Conservation (phyloP, 2,797 vertebrate species). For the Dicrostonyx torquatus region DNA sequence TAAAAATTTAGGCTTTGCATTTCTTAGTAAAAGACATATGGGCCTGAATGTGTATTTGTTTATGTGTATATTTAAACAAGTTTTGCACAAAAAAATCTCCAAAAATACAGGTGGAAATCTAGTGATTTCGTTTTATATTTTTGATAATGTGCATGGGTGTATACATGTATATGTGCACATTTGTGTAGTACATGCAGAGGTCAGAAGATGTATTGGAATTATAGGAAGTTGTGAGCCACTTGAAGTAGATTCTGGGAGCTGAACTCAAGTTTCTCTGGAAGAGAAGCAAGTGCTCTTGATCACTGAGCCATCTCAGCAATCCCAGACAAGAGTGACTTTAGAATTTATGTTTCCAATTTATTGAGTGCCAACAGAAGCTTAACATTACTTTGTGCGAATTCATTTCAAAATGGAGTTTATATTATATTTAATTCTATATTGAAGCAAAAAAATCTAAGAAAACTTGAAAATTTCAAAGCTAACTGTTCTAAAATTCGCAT, state of each 20-base stretch:
- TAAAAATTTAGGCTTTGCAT: not conserved
- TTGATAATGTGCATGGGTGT: too few species aligned
- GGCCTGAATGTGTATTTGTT: not conserved
- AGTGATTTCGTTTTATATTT: not conserved
- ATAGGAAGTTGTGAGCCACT: not conserved
- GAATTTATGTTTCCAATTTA: not conserved
- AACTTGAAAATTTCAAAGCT: not conserved
- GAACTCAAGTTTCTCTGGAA: not conserved
- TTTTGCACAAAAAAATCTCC: not conserved
- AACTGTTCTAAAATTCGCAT: not conserved
- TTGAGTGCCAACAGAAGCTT: not conserved
- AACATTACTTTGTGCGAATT: not conserved
- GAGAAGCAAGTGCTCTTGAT: too few species aligned
- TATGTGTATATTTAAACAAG: not conserved
- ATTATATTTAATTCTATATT: not conserved
- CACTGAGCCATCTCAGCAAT: not conserved
- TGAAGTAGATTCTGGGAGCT: not conserved
- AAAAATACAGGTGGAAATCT: not conserved
- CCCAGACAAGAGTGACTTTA: not conserved
- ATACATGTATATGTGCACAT: too few species aligned
- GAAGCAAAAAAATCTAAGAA: not conserved
- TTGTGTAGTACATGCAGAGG: not conserved
- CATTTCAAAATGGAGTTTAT: not conserved
- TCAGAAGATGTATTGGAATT: not conserved
- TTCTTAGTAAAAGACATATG: not conserved